phyloP scores from a whole-genome alignment of 92 coral and sea anemone genomes.

The Desmophyllum pertusum region DNA sequence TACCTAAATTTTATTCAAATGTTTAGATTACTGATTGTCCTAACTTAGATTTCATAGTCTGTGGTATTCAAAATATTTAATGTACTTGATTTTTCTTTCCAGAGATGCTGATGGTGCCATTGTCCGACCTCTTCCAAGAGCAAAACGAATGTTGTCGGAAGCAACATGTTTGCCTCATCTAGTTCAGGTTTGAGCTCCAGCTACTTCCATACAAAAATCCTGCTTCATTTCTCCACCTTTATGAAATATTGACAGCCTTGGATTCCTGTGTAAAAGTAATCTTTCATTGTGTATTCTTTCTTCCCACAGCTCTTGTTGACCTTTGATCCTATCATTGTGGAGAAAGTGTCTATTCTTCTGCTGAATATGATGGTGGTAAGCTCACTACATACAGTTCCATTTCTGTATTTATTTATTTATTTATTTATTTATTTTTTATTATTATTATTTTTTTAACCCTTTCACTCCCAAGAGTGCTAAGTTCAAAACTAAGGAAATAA shows the following conservation, averaged over 20 bases:
- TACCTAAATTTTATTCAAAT: too few species aligned
- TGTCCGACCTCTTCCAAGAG: conserved; percentile 98
- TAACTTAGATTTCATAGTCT: background rate
- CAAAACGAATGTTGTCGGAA: conserved; percentile 97
- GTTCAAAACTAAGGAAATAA: too few species aligned
- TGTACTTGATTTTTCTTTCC: background rate
- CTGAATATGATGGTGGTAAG: conserved; percentile 91
- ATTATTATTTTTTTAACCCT: too few species aligned
- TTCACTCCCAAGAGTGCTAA: too few species aligned
- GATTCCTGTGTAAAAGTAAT: background rate
- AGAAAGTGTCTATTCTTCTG: conserved; percentile 91
- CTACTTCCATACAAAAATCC: too few species aligned
- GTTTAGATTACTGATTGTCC: too few species aligned
- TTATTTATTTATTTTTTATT: too few species aligned
- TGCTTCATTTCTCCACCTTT: too few species aligned
- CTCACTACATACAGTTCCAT: background rate
- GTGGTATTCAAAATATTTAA: background rate
- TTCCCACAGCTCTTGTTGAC: conserved; percentile 83
- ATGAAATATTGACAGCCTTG: background rate
- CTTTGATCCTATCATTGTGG: conserved; percentile 97
- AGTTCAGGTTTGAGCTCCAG: too few species aligned
- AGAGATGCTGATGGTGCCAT: conserved; percentile 95
- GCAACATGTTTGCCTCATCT: conserved; percentile 93
- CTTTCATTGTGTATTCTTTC: background rate
- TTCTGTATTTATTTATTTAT: background rate